Conservation (phyloP, 1,140 invertebrate genomes). For the Protaetia brevitarsis region DNA sequence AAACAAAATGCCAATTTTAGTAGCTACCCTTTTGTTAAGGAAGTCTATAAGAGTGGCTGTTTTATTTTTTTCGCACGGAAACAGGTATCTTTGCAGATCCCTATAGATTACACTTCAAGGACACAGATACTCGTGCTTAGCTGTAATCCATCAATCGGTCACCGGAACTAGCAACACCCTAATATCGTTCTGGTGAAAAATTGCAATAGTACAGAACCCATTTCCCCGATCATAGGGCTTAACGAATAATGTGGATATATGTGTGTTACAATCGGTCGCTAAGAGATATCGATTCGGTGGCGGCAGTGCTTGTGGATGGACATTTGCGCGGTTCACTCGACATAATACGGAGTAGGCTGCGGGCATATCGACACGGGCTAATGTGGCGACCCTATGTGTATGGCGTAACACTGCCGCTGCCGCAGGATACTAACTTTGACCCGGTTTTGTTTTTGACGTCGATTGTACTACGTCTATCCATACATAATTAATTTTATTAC, state of each 20-base stretch:
- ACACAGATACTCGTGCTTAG: too few species aligned
- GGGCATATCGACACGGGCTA: conserved; percentile 7
- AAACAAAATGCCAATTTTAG: too few species aligned
- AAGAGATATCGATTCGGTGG: conserved; percentile 3
- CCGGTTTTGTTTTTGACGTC: conserved; percentile 1
- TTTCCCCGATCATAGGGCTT: background rate
- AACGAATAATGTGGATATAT: background rate
- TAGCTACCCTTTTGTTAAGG: too few species aligned
- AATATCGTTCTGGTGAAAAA: too few species aligned
- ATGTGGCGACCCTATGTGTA: background rate
- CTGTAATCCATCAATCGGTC: too few species aligned
- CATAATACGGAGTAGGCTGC: conserved; percentile 13
- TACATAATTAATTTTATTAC: background rate
- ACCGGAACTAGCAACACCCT: too few species aligned
- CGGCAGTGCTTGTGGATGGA: background rate
- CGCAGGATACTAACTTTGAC: background rate
- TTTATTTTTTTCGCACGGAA: too few species aligned
- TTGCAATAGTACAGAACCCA: too few species aligned
- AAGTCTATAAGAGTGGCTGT: too few species aligned
- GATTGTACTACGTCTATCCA: background rate
- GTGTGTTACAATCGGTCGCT: background rate
- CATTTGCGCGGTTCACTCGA: conserved; percentile 12
- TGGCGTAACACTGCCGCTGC: background rate
- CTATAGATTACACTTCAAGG: too few species aligned
- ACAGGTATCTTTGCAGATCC: too few species aligned